phyloP scores from a whole-genome alignment of 1,140 invertebrate genomes.

The Aphaenogaster rudis region DNA sequence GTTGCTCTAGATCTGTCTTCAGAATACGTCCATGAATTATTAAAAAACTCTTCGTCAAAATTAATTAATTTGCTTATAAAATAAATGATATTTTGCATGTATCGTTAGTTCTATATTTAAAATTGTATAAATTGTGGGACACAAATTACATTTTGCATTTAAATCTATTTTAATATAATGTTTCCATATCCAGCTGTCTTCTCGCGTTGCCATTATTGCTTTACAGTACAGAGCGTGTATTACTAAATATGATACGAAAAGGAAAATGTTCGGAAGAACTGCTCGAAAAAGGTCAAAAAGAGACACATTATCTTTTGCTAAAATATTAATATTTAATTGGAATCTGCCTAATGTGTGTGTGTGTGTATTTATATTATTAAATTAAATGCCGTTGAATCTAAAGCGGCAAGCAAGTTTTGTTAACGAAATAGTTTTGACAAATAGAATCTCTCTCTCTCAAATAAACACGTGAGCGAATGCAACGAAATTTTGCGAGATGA shows the following conservation, averaged over 20 bases:
- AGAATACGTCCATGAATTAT: too few relatives aligned
- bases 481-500: slow-evolving; percentile 10
- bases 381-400: not conserved
- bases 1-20: too few relatives aligned
- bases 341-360: not conserved
- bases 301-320: not conserved
- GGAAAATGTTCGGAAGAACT: not conserved
- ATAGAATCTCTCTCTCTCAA: not conserved
- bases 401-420: not conserved
- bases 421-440: not conserved
- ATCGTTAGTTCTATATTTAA: not conserved
- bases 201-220: not conserved
- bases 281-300: not conserved
- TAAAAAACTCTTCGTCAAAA: too few relatives aligned
- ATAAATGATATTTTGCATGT: too few relatives aligned
- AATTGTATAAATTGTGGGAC: not conserved
- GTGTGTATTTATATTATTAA: not conserved
- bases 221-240: not conserved
- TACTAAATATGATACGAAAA: not conserved
- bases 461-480: not conserved
- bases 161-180: not conserved
- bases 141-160: not conserved
- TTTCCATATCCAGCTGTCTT: not conserved
- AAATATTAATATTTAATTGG: not conserved
- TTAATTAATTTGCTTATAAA: too few relatives aligned